Conservation (phyloP, 2,113 vertebrate species). For the Cacatua alba region DNA sequence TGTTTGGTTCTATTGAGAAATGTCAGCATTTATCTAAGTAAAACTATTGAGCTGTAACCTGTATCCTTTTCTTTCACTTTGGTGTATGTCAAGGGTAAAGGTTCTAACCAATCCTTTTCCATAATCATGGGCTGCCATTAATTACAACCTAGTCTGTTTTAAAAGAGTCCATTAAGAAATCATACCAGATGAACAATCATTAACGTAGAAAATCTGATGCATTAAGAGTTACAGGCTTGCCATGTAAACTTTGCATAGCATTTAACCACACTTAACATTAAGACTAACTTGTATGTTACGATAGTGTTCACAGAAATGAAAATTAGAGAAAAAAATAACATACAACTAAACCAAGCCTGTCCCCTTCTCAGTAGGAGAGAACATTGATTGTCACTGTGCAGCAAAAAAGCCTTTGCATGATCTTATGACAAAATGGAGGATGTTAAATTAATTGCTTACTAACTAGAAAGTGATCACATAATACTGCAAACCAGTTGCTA, state of each 20-base stretch:
- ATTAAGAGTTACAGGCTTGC: slow-evolving; percentile 54
- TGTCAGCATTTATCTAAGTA: slow-evolving; percentile 64
- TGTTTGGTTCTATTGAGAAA: slow-evolving; percentile 59
- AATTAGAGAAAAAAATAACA: neutral
- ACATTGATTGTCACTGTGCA: neutral
- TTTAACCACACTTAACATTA: slow-evolving; percentile 61
- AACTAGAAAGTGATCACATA: neutral
- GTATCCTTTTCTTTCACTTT: slow-evolving; percentile 64
- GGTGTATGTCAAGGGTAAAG: slow-evolving; percentile 50
- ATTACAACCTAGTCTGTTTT: slow-evolving; percentile 63
- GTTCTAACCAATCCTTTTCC: slow-evolving; percentile 65
- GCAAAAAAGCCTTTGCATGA: neutral
- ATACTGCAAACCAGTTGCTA: neutral
- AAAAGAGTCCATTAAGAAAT: slow-evolving; percentile 69
- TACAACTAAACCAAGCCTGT: neutral
- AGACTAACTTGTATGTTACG: slow-evolving; percentile 37
- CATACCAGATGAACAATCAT: slow-evolving; percentile 21
- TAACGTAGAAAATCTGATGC: slow-evolving; percentile 53
- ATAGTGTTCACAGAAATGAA: slow-evolving; percentile 23
- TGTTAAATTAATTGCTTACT: neutral
- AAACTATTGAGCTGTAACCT: slow-evolving; percentile 59
- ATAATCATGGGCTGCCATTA: slow-evolving; percentile 59
- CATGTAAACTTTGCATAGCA: slow-evolving; percentile 55
- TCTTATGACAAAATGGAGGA: neutral
- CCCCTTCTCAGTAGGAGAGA: neutral